Conservation (phyloP, 2,888 invertebrate species). For the Cosmia trapezina region DNA sequence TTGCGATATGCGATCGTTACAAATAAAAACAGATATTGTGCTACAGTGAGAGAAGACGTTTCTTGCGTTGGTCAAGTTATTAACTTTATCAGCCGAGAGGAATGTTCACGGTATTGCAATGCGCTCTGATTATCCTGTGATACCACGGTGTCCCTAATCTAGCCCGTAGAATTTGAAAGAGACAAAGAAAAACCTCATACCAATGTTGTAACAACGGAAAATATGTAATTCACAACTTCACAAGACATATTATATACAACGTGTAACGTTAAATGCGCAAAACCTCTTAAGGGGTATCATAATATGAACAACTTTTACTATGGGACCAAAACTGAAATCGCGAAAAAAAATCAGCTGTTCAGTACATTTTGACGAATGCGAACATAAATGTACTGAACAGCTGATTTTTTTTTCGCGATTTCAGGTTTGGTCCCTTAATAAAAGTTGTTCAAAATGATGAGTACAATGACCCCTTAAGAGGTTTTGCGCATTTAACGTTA, state of each 20-base stretch:
- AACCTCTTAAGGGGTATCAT: no score
- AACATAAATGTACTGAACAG: no score
- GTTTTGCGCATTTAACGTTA: no score
- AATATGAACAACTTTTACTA: no score
- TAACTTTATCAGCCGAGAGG: constrained; percentile 10
- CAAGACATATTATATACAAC: neutral
- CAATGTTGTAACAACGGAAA: neutral
- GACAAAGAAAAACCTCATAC: neutral
- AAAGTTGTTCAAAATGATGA: no score
- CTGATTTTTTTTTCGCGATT: no score
- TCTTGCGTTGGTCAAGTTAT: constrained; percentile 18
- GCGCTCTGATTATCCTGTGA: neutral
- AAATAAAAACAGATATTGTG: constrained; percentile 44
- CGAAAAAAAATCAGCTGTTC: no score
- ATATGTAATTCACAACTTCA: neutral
- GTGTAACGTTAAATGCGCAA: no score
- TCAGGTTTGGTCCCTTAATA: no score
- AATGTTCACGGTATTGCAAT: constrained; percentile 5
- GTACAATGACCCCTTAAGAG: no score
- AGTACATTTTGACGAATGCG: no score
- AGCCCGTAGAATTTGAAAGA: neutral
- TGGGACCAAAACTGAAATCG: no score
- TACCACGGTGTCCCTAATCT: neutral
- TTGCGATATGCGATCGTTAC: constrained; percentile 26
- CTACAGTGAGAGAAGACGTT: constrained; percentile 3